Base-by-base conservation (phyloP, 1,140 invertebrate genomes). In the Pemphigus obesinymphae region DNA sequence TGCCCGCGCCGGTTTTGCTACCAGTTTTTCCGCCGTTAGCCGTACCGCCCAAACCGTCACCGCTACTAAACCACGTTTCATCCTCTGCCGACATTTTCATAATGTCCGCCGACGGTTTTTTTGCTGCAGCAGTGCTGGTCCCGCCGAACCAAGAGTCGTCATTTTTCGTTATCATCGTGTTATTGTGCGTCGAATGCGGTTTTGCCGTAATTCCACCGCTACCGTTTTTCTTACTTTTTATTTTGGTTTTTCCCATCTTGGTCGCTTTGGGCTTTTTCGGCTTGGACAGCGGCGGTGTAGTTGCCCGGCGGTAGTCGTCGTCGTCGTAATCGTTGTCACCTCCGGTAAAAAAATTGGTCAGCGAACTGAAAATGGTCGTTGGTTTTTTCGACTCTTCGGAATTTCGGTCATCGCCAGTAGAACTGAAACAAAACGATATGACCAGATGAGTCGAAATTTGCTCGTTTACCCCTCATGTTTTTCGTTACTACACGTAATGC, bases 231-330 rank as follows among this genome's bases (percentile, higher is more conserved):
- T 15, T 26, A 3, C 0, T 6, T 58, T 58, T 26, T 1, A 31
- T n/a, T n/a, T 1, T 40, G 11, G 34, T 40, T 40, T 66, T 23
- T 66, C 37, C 20, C n/a, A 29, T 10, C 11, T 20, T 3, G 17
- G 17, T 17, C 20, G 7, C 0, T 0, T 34, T 10, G n/a, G n/a
- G n/a, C n/a, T 34, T 63, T 63, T 63, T 4, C 2, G 20, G 0
- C 31, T 34, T 63, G 17, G 3, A 0, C 17, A 11, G 3, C 2
- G 29, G 29, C 2, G 61, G 29, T 15, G 26, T 29, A 0, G 8
- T 1, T 17, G 26, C 4, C 2, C n/a, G n/a, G n/a, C n/a, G n/a
- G n/a, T 31, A 15, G 0, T 2, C 13, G 0, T 20, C 7, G 0
- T 61, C 58, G 0, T 34, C 29, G 29, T 17, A 7, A 31, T 4